Percentiles rank a stretch among this genome's conserved stretches.
These are phyloP conservation scores for Mystacides longicornis DNA, from an alignment of 2,888 invertebrate genomes.

Conservation along the genomic window DNA sequence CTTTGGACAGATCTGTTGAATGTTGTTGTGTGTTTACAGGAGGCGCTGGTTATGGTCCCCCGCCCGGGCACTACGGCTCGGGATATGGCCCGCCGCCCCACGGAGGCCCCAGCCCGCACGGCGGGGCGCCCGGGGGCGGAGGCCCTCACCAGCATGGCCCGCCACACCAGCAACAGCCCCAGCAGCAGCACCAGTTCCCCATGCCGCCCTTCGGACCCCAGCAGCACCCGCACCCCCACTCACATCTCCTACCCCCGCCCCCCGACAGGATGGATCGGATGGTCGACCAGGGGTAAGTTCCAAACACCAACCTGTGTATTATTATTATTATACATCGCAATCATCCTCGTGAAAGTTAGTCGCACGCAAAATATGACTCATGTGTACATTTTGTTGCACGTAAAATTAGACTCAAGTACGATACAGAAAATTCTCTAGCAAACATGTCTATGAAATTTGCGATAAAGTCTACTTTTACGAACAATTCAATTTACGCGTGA, in stretches of 20 bases:
- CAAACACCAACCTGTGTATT: background rate
- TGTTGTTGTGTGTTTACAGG: conserved; percentile 26
- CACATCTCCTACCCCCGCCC: conserved; percentile 49
- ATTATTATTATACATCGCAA: background rate
- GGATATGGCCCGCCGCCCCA: conserved; percentile 35
- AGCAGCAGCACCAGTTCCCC: conserved; percentile 15
- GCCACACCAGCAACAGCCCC: conserved; percentile 28
- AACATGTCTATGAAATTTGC: no score
- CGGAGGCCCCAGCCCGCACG: conserved; percentile 28
- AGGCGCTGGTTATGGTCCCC: conserved; percentile 61
- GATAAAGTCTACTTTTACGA: no score
- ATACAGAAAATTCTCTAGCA: no score
- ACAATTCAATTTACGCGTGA: no score
- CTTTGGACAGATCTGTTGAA: no score
- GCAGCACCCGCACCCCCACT: conserved; percentile 57
- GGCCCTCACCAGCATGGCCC: conserved; percentile 38
- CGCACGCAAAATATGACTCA: no score
- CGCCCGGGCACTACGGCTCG: conserved; percentile 48
- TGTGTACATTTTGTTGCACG: no score
- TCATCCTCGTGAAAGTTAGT: no score
- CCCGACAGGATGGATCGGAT: conserved; percentile 44
- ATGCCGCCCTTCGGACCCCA: conserved; percentile 36
- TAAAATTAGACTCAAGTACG: no score
- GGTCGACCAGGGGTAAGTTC: conserved; percentile 6
- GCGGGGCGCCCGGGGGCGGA: conserved; percentile 57